Base-by-base conservation (phyloP, 2,888 invertebrate species). In the Agrotis ipsilon region DNA sequence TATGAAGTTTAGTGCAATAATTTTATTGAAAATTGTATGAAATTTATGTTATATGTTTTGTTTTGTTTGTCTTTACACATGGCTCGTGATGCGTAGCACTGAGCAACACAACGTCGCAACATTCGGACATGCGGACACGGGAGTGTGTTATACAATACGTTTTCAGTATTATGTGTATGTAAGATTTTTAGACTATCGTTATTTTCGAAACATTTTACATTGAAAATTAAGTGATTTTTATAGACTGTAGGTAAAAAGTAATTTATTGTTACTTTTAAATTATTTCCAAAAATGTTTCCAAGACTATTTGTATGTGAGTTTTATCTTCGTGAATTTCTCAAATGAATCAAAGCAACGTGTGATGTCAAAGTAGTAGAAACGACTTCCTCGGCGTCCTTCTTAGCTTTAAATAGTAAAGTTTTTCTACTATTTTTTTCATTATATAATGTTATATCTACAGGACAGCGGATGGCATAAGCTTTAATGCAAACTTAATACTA, bases 251-350 rank as follows among this genome's bases (percentile, higher is more conserved):
- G 89, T 91, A 83, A 87, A 90, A 91, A 91, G 94, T 95, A 95
- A 94, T 94, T 94, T 95, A 94, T 95, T 95, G 94, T 95, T 95
- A 94, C 94, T 94, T 93, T 93, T 92, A 92, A 94, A 94, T 92
- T 91, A 93, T 95, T 94, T 93, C 93, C 92, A 93, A 93, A 85
- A 93, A 93, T 91, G 89, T 93, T 93, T 94, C 92, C 92, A 93
- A 90, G 88, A 89, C 91, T 92, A 89, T 89, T 79, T 87, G 85
- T 87, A 87, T 89, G 87, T 87, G 90, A 86, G 89, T 92, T 89
- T 78, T 88, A 87, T 84, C 79, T 87, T 87, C 76, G 86, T 86
- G 87, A 83, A 83, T 86, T 85, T 87, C 75, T 84, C 74, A 74
- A 81, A 87, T 86, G 81, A 84, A 86, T 88, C 86, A 87, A 89